Conservation (phyloP, 2,888 invertebrate species). For the Dryocosmus kuriphilus region DNA sequence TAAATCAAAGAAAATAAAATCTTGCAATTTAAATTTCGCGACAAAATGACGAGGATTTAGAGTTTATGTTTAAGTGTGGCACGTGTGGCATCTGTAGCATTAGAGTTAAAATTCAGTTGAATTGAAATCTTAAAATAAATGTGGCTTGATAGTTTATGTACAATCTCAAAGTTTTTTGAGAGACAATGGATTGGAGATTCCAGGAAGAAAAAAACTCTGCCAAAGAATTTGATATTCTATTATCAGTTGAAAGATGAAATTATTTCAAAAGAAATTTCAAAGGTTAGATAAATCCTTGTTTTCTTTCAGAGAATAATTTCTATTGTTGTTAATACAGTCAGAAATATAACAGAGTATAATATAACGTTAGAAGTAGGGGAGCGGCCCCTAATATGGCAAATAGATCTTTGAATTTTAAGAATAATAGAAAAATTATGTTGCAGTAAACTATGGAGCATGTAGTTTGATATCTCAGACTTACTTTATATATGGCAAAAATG, state of each 20-base stretch:
- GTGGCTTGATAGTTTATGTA: no score
- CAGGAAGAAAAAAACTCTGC: no score
- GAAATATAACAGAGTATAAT: not conserved
- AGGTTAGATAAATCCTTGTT: constrained; percentile 2
- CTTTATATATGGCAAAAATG: no score
- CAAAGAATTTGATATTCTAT: no score
- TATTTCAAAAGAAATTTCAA: not conserved
- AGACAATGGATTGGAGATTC: not conserved
- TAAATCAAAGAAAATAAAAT: not conserved
- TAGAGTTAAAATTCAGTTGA: not conserved
- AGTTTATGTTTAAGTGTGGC: not conserved
- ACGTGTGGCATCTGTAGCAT: not conserved
- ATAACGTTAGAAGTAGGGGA: not conserved
- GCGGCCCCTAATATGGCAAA: no score
- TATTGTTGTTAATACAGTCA: constrained; percentile 7
- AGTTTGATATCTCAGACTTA: no score
- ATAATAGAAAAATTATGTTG: no score
- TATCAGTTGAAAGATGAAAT: not conserved
- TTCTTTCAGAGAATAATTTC: not conserved
- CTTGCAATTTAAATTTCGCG: not conserved
- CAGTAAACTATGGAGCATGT: no score
- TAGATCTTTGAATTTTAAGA: no score
- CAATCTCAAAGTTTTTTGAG: no score
- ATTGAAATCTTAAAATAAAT: no score
- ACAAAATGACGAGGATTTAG: not conserved